Evolutionary conservation across 2,113 vertebrate genomes (phyloP).

Genomic region (Sylvietta virens): DNA sequence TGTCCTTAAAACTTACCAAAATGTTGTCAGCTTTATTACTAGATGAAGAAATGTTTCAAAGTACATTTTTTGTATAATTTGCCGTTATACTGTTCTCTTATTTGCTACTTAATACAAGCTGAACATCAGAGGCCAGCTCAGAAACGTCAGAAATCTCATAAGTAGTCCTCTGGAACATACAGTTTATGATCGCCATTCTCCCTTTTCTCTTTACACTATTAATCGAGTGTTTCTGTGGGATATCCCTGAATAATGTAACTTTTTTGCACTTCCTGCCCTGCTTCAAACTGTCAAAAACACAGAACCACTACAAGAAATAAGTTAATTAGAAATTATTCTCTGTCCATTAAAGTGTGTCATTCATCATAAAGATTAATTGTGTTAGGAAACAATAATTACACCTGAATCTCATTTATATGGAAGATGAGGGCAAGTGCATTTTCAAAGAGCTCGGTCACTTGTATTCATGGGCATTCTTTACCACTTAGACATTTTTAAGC

Average conservation of each 20-base stretch:
- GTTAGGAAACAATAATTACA: not conserved
- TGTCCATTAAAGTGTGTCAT: slow-evolving; percentile 36
- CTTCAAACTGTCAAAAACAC: slow-evolving; percentile 19
- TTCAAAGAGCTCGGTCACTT: not conserved
- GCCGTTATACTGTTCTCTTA: slow-evolving; percentile 52
- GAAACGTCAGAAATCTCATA: slow-evolving; percentile 50
- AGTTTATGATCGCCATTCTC: slow-evolving; percentile 53
- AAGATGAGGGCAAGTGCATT: not conserved
- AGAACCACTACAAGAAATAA: not conserved
- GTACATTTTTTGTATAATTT: slow-evolving; percentile 56
- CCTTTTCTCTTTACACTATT: slow-evolving; percentile 63
- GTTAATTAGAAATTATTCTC: slow-evolving; percentile 33
- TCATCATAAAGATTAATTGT: slow-evolving; percentile 59
- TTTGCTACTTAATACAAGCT: slow-evolving; percentile 65
- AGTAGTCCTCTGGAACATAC: slow-evolving; percentile 57
- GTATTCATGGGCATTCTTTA: not conserved
- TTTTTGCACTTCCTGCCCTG: slow-evolving; percentile 12
- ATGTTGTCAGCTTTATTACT: not conserved
- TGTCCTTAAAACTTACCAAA: not conserved
- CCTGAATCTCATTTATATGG: not conserved
- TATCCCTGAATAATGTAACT: slow-evolving; percentile 65
- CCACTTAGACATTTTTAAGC: not conserved
- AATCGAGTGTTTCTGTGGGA: slow-evolving; percentile 52
- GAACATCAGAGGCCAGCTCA: slow-evolving; percentile 56
- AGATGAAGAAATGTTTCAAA: not conserved